Evolutionary conservation across 2,888 invertebrate genomes (phyloP).

Genomic region (Leptopilina myrica): DNA sequence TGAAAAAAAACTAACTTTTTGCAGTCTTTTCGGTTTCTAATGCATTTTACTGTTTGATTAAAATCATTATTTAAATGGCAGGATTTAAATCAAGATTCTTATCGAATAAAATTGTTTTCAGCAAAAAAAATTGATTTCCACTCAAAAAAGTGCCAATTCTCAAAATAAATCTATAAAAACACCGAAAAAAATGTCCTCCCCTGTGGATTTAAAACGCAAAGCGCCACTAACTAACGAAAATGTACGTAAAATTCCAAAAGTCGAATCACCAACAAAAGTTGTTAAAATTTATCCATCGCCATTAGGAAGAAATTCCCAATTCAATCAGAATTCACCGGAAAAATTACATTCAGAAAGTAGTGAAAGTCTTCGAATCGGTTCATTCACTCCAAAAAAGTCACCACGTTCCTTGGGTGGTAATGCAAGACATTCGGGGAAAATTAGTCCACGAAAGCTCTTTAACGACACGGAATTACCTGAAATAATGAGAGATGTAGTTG

Average conservation of each 20-base stretch:
- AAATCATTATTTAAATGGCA: too few species aligned
- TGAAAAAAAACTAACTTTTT: too few species aligned
- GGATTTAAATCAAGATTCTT: too few species aligned
- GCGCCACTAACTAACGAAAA: background rate
- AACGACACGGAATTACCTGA: conserved; percentile 48
- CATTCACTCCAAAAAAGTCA: conserved; percentile 46
- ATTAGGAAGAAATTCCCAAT: background rate
- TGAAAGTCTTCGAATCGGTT: background rate
- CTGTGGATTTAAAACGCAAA: background rate
- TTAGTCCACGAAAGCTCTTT: conserved; percentile 51
- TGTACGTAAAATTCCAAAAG: background rate
- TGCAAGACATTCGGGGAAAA: background rate
- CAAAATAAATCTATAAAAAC: background rate
- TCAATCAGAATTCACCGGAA: background rate
- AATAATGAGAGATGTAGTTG: conserved; percentile 53
- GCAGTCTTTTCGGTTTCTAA: too few species aligned
- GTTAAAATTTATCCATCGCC: conserved; percentile 10
- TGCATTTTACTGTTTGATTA: too few species aligned
- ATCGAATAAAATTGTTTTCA: too few species aligned
- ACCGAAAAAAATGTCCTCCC: background rate
- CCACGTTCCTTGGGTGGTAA: conserved; percentile 44
- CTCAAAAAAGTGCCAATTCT: background rate
- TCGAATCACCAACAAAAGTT: background rate
- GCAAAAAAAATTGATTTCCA: background rate
- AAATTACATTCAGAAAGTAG: background rate